Evolutionary conservation across 2,113 vertebrate species (phyloP).

Genomic region (Podiceps cristatus): DNA sequence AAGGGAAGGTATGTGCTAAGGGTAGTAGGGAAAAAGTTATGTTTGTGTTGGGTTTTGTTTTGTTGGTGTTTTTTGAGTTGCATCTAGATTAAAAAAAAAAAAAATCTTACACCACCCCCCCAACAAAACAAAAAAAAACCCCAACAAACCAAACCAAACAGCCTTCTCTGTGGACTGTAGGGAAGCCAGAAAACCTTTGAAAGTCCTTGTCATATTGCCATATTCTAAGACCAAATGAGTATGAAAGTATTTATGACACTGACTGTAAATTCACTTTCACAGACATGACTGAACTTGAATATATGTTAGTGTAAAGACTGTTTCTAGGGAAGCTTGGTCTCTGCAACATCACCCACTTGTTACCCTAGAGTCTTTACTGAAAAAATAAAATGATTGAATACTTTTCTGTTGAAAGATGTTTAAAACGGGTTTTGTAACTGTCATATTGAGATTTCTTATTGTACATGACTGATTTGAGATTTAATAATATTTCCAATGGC

Average conservation of each 20-base stretch:
- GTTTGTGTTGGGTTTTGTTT: background rate
- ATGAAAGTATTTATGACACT: background rate
- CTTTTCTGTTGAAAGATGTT: background rate
- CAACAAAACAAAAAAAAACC: background rate
- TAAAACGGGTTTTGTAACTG: background rate
- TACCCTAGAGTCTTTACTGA: background rate
- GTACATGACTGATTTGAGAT: background rate
- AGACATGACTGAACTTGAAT: background rate
- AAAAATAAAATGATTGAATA: background rate
- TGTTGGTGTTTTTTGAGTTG: rapidly evolving
- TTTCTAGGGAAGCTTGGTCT: background rate
- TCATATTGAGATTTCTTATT: background rate
- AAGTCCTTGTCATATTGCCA: background rate
- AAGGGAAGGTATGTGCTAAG: background rate
- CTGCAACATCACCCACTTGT: background rate
- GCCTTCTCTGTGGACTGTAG: background rate
- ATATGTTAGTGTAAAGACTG: background rate
- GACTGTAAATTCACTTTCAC: background rate
- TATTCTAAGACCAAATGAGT: background rate
- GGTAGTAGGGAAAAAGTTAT: background rate
- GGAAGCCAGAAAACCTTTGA: background rate
- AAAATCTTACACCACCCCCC: too few relatives aligned
- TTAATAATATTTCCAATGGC: background rate
- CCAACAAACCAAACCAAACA: background rate
- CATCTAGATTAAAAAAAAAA: background rate